A percentile compares a stretch with the other conserved stretches of the same genome.
Evolutionary conservation across 2,113 vertebrate species (phyloP).

Genomic region (Nothoprocta pentlandii): DNA sequence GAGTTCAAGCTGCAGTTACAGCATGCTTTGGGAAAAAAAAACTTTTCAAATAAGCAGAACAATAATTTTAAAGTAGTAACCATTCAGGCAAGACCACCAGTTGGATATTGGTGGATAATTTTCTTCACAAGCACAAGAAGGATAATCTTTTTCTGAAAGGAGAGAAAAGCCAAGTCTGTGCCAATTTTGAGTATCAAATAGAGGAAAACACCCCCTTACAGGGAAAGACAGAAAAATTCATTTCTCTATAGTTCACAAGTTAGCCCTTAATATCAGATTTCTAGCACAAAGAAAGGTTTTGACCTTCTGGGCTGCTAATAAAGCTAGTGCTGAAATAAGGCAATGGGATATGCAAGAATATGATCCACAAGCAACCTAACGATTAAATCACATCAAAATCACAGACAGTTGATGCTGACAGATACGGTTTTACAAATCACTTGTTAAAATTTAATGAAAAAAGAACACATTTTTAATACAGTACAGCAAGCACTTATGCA

Average conservation of each 20-base stretch:
- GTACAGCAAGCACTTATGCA: not conserved
- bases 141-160: not conserved
- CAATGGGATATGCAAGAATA: not conserved
- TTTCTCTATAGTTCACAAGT: not conserved
- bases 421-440: not conserved
- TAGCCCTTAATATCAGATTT: not conserved
- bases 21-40: not conserved
- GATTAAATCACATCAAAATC: conserved; percentile 16
- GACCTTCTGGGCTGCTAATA: not conserved
- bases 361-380: not conserved
- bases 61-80: not conserved
- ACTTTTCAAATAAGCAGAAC: not conserved
- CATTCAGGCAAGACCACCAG: conserved; percentile 17
- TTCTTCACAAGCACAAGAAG: not conserved
- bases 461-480: not conserved
- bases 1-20: conserved; percentile 16
- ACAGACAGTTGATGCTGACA: not conserved
- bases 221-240: not conserved
- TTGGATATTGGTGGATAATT: not conserved
- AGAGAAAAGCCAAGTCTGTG: not conserved
- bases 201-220: not conserved
- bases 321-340: not conserved
- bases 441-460: conserved; percentile 1
- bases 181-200: not conserved
- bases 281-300: not conserved